phyloP scores from a whole-genome alignment of 2,888 invertebrate species.

The Aphrophora alni region DNA sequence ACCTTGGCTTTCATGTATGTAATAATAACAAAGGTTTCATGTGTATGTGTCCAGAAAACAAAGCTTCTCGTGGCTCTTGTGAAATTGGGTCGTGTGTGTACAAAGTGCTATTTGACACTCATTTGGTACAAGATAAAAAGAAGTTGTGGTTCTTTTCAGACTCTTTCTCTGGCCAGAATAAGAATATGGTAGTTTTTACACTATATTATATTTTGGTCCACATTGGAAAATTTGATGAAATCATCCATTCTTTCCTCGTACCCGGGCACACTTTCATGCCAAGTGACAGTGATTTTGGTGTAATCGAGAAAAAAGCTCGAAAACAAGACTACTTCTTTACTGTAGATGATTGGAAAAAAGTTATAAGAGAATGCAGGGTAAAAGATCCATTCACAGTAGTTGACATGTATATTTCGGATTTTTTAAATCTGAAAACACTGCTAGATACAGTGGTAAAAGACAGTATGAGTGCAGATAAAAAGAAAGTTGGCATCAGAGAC shows the following conservation, averaged over 20 bases:
- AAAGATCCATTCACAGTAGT: not conserved
- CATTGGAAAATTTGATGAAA: slow-evolving; percentile 22
- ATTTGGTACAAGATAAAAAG: not conserved
- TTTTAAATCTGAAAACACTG: not conserved
- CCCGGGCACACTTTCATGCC: slow-evolving; percentile 28
- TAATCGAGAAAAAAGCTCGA: not conserved
- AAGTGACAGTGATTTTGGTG: slow-evolving; percentile 16
- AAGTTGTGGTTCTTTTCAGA: not conserved
- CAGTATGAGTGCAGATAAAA: not conserved
- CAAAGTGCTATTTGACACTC: not conserved
- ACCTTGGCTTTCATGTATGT: not conserved
- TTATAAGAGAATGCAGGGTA: not conserved
- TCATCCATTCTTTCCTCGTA: slow-evolving; percentile 21
- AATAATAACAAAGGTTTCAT: not conserved
- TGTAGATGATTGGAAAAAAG: too few species aligned
- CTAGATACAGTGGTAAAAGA: not conserved
- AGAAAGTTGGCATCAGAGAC: slow-evolving; percentile 21
- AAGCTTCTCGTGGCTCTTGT: slow-evolving; percentile 12
- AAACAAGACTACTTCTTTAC: not conserved
- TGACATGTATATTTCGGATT: not conserved
- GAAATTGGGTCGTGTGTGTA: slow-evolving; percentile 6
- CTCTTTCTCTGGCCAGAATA: slow-evolving; percentile 12
- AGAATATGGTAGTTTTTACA: slow-evolving; percentile 23
- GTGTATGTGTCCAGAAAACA: slow-evolving; percentile 13
- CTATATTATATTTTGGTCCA: slow-evolving; percentile 24